phyloP scores from a whole-genome alignment of 2,797 vertebrate species.

The Propithecus deckenii region DNA sequence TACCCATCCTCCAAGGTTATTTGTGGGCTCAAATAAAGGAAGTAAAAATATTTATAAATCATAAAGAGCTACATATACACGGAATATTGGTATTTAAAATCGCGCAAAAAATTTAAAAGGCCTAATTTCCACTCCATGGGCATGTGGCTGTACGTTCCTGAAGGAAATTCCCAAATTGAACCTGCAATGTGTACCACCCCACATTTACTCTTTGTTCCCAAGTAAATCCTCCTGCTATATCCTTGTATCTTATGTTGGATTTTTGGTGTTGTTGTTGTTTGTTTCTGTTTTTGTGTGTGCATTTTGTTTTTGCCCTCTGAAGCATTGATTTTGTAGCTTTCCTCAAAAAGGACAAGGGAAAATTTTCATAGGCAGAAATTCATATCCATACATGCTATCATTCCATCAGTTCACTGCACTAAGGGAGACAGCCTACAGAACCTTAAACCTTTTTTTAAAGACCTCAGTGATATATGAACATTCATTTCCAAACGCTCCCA shows the following conservation, averaged over 20 bases:
- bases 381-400: background rate
- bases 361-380: slow-evolving; percentile 64
- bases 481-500: slow-evolving; percentile 81
- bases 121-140: background rate
- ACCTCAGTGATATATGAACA: slow-evolving; percentile 80
- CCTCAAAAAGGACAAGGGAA: slow-evolving; percentile 38
- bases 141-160: background rate
- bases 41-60: slow-evolving; percentile 8
- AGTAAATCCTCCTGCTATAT: slow-evolving; percentile 52
- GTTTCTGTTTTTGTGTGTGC: background rate
- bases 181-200: background rate
- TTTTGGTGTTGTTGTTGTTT: background rate
- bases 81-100: background rate
- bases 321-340: slow-evolving; percentile 67
- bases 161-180: background rate
- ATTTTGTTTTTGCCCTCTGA: slow-evolving; percentile 39
- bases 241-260: background rate
- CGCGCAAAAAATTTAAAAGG: background rate
- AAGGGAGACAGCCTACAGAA: slow-evolving; percentile 55
- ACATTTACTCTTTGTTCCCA: slow-evolving; percentile 23
- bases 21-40: slow-evolving; percentile 20
- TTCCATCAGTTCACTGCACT: background rate
- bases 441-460: slow-evolving; percentile 80
- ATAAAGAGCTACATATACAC: background rate
- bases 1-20: background rate